Evolutionary conservation across 30 jellyfish, hydroid and myxozoan species (phyloP).

Genomic region (Clytia hemisphaerica): DNA sequence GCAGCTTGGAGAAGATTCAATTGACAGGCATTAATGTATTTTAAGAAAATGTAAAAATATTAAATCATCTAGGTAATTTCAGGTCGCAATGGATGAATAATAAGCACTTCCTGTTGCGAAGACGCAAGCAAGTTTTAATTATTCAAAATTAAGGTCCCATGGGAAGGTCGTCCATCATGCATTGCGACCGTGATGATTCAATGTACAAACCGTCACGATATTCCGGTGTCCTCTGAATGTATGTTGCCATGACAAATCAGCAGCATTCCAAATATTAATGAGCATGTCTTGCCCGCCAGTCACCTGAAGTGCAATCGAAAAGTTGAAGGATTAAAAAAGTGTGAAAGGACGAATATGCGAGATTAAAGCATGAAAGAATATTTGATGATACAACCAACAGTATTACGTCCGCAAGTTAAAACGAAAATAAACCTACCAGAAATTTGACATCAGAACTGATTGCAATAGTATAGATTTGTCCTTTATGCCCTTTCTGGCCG

Average conservation of each 20-base stretch:
- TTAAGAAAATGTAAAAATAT: too few relatives aligned
- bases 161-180: too few relatives aligned
- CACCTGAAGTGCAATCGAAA: slow-evolving; percentile 36
- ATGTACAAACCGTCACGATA: slow-evolving; percentile 51
- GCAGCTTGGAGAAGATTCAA: too few relatives aligned
- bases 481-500: slow-evolving; percentile 24
- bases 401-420: too few relatives aligned
- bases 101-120: too few relatives aligned
- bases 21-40: too few relatives aligned
- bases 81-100: too few relatives aligned
- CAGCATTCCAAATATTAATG: slow-evolving; percentile 79
- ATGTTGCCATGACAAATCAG: slow-evolving; percentile 32
- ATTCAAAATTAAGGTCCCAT: too few relatives aligned
- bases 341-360: not conserved
- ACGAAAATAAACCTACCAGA: slow-evolving; percentile 54
- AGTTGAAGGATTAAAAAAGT: not conserved
- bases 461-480: slow-evolving; percentile 58
- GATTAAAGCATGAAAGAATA: not conserved
- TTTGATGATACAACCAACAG: not conserved
- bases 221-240: slow-evolving; percentile 78
- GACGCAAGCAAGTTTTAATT: too few relatives aligned
- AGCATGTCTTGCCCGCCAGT: slow-evolving; percentile 80
- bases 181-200: too few relatives aligned
- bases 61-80: too few relatives aligned
- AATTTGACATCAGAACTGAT: slow-evolving; percentile 56